phyloP scores from a whole-genome alignment of 2,113 vertebrate species.

The Prietella phreatophila region DNA sequence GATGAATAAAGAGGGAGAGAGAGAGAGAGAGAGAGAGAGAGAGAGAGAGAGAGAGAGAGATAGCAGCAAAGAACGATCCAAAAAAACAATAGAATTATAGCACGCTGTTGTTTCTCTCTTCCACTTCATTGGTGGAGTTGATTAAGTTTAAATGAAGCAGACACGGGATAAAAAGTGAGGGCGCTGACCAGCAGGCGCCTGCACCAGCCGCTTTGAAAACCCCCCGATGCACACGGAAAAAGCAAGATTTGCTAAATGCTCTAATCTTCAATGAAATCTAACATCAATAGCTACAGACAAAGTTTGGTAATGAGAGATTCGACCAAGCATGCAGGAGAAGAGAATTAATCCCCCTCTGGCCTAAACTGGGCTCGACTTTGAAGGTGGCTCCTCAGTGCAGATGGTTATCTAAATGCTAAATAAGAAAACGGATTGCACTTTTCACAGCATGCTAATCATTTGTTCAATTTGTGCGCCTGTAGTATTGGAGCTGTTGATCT shows the following conservation, averaged over 20 bases:
- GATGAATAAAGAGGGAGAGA: background rate
- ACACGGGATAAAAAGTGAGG: conserved; percentile 97
- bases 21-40: background rate
- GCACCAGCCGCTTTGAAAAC: conserved; percentile 85
- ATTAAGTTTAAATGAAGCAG: conserved; percentile 99
- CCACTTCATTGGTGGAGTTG: conserved; percentile 99
- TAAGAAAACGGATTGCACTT: conserved; percentile 99
- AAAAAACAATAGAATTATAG: conserved; percentile 96
- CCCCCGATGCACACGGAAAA: conserved; percentile 89
- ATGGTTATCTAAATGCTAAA: conserved; percentile 99
- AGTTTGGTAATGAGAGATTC: conserved; percentile 99
- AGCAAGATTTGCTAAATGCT: conserved; percentile 99
- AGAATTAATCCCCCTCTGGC: conserved; percentile 98
- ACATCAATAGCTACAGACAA: conserved; percentile 98
- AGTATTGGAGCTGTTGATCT: conserved; percentile 87
- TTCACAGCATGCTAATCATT: conserved; percentile 99
- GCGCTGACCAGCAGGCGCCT: conserved; percentile 93
- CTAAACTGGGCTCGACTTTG: conserved; percentile 99
- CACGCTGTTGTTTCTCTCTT: conserved; percentile 90
- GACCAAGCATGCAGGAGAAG: conserved; percentile 97
- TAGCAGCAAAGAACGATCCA: conserved; percentile 83
- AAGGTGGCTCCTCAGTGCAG: conserved; percentile 94
- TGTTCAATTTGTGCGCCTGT: conserved; percentile 90
- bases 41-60: conserved; percentile 84
- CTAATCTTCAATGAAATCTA: conserved; percentile 99